Evolutionary conservation across 2,113 vertebrate genomes (phyloP).

Genomic region (Leuciscus idus): DNA sequence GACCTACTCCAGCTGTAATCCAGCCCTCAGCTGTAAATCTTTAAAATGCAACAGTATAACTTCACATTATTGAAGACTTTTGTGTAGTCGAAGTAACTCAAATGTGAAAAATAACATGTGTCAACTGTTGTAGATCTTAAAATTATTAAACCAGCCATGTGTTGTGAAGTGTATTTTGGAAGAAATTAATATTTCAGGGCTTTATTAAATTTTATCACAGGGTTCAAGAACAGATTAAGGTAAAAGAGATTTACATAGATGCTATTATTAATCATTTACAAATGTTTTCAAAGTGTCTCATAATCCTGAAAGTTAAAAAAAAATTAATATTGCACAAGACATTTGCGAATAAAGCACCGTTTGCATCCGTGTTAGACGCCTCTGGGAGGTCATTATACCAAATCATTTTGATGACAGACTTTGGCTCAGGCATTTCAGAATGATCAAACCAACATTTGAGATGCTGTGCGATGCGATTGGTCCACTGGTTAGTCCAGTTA

Average conservation of each 20-base stretch:
- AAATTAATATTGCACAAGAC: too few species aligned
- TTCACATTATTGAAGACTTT: background rate
- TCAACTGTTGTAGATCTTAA: too few species aligned
- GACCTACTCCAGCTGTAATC: conserved; percentile 1
- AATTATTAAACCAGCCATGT: background rate
- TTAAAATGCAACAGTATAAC: background rate
- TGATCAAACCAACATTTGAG: too few species aligned
- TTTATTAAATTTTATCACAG: background rate
- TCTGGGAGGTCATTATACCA: too few species aligned
- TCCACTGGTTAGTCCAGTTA: too few species aligned
- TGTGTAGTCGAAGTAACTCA: background rate
- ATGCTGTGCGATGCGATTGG: too few species aligned
- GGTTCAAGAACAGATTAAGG: background rate
- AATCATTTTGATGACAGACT: too few species aligned
- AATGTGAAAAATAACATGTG: background rate
- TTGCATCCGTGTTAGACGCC: too few species aligned
- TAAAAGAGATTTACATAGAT: background rate
- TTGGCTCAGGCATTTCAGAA: too few species aligned
- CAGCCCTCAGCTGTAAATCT: background rate
- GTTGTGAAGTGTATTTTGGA: background rate
- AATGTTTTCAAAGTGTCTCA: background rate
- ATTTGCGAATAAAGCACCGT: too few species aligned
- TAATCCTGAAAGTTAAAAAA: background rate
- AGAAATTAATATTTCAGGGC: background rate
- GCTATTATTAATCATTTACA: background rate